Evolutionary conservation across 1,140 invertebrate species (phyloP).

Genomic region (Saxidomus purpurata): DNA sequence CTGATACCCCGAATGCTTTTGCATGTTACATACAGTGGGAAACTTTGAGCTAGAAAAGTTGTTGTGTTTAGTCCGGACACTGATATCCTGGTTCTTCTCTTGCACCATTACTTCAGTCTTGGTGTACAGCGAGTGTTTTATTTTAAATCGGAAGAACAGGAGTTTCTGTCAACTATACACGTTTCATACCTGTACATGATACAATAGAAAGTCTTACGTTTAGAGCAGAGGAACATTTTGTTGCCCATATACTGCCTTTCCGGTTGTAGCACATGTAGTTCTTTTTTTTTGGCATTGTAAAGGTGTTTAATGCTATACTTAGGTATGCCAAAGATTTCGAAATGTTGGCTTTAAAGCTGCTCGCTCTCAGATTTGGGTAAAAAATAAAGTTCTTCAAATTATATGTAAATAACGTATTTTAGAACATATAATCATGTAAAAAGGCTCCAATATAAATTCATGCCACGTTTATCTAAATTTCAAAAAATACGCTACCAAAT

Average conservation of each 20-base stretch:
- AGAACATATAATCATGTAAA: no score
- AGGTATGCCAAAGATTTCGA: no score
- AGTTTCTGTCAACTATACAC: not conserved
- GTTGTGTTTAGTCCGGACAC: conserved; percentile 8
- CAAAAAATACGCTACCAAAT: no score
- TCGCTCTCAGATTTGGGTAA: no score
- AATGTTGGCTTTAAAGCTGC: no score
- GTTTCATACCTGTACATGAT: not conserved
- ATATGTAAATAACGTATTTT: no score
- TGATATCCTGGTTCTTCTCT: not conserved
- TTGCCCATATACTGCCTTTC: not conserved
- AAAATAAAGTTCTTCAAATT: no score
- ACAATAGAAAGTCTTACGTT: not conserved
- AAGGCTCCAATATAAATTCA: no score
- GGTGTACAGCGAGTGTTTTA: not conserved
- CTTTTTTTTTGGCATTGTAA: not conserved
- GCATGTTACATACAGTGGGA: not conserved
- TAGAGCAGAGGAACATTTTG: not conserved
- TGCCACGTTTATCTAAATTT: no score
- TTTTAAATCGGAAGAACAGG: not conserved
- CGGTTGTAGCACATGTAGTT: not conserved
- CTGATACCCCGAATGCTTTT: not conserved
- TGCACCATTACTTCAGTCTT: not conserved
- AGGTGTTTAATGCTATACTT: no score
- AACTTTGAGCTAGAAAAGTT: not conserved